Percentiles rank a stretch among this genome's conserved stretches.
Evolutionary conservation across 2,113 vertebrate species (phyloP).

Genomic region (Cyrtonyx montezumae): DNA sequence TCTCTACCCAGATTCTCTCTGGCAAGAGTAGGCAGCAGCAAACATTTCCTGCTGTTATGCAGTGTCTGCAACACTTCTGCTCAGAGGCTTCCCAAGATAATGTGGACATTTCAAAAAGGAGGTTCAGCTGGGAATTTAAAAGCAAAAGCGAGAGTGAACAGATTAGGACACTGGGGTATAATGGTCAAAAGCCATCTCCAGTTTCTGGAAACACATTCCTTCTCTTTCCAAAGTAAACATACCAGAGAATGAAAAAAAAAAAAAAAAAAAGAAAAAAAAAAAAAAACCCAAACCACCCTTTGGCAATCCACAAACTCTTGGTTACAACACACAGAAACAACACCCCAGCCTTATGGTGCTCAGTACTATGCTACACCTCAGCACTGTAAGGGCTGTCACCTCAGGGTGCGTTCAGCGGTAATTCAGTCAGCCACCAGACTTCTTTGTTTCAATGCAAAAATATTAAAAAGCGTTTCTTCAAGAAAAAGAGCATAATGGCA

Average conservation of each 20-base stretch:
- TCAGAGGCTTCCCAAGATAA: not conserved
- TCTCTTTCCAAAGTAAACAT: not conserved
- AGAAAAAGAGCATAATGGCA: not conserved
- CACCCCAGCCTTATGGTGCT: not conserved
- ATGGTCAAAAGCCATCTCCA: not conserved
- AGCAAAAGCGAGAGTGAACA: not conserved
- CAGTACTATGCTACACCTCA: not conserved
- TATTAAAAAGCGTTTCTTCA: not conserved
- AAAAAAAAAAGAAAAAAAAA: not conserved
- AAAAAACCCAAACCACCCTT: not conserved
- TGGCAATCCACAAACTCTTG: not conserved
- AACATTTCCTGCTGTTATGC: not conserved
- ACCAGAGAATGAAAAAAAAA: not conserved
- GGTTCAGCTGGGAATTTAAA: not conserved
- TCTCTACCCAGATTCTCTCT: not conserved
- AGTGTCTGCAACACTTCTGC: not conserved
- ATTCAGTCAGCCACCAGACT: not conserved
- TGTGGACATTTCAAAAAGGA: not conserved
- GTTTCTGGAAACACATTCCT: not conserved
- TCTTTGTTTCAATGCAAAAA: not conserved
- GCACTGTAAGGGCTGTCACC: not conserved
- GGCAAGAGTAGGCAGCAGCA: not conserved
- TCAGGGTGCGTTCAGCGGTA: not conserved
- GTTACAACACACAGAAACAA: not conserved
- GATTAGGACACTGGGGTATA: not conserved